Conservation (phyloP, 1,140 invertebrate genomes). For the Pseudachorutes palmiensis region DNA sequence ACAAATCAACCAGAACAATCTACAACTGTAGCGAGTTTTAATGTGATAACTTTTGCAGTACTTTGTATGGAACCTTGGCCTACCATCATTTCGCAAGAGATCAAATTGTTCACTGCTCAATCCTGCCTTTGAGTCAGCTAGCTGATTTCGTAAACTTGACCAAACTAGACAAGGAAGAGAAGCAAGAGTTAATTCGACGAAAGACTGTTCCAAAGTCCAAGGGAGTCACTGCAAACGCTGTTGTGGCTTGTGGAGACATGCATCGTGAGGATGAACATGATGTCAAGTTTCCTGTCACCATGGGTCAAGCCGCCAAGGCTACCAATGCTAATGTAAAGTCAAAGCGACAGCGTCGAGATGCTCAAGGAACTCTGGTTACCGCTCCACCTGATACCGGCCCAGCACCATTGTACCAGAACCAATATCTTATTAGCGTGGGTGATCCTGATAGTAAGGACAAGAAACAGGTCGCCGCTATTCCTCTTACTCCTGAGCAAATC, state of each 20-base stretch:
- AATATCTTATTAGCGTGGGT: no score
- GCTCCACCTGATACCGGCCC: no score
- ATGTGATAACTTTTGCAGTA: not conserved
- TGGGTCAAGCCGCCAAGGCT: not conserved
- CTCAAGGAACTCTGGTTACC: not conserved
- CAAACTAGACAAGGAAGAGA: conserved; percentile 4
- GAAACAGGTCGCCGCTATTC: not conserved
- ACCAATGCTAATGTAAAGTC: not conserved
- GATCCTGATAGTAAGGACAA: not conserved
- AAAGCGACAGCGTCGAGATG: not conserved
- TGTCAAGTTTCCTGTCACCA: not conserved
- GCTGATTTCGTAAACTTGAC: not conserved
- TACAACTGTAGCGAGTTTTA: not conserved
- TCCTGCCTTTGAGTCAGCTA: not conserved
- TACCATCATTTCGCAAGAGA: not conserved
- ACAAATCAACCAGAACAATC: not conserved
- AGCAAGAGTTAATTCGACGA: not conserved
- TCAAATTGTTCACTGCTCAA: not conserved
- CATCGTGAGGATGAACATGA: not conserved
- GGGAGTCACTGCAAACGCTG: not conserved
- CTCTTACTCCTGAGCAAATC: not conserved
- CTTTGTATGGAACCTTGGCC: not conserved
- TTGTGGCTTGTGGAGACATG: conserved; percentile 3
- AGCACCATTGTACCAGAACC: no score
- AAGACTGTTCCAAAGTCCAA: not conserved